Evolutionary conservation across 2,888 invertebrate species (phyloP), one percentile per base, ranked within the genome.

Genomic region (Hyposoter didymator): DNA sequence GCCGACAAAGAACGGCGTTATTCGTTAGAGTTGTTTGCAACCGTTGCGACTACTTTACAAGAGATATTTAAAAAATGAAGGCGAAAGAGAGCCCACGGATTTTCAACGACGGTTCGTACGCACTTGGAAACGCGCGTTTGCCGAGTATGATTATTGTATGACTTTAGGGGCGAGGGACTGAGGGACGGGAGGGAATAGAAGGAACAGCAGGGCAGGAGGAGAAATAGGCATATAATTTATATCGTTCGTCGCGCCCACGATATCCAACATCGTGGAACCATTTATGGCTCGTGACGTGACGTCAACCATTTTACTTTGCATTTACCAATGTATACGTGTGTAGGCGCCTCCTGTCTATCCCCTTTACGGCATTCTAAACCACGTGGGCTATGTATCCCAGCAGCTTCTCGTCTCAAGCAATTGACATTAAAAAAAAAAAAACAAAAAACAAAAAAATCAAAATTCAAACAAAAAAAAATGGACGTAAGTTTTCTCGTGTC

Each of bases 271-370:
- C 87, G 87, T 88, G 90, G 89, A 81, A 85, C 93, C 93, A 91
- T 93, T 90, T 93, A 93, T 90, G 93, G 93, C 89, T 86, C 81
- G 85, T 80, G 83, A 89, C 89, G 91, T 93, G 93, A 93, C 93
- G 93, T 93, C 93, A 93, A 90, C 91, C 89, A 75, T 69, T 75
- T 91, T 91, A 92, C 91, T 93, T 92, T 90, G 91, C 91, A 91
- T 92, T 92, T 90, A 91, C 89, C 91, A 90, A 59, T 78, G 69
- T 78, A n/a, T n/a, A 52, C 43, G 10, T 78, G 62, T 79, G 62
- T 79, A 78, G 49, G 55, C 28, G 75, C 75, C 45, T 67, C 76
- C 47, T 43, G 62, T 47, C 12, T 45, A 22, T 64, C 45, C n/a
- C 35, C 39, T 52, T 72, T 59, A 59, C 59, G 59, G 59, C 28